Conservation (phyloP, 2,888 invertebrate genomes). For the Strigamia crassipes region DNA sequence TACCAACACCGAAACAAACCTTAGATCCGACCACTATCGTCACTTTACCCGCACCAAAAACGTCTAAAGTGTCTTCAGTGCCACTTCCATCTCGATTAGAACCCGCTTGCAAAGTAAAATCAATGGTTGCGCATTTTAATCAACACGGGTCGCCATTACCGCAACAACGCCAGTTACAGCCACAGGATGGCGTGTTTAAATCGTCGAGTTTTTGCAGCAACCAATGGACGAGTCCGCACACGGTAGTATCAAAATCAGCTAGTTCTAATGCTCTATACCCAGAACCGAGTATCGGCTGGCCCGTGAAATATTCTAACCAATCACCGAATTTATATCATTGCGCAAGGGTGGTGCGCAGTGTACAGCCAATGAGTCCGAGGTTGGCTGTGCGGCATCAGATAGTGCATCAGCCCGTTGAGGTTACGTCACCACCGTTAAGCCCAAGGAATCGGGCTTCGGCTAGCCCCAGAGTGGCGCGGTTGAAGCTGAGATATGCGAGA, state of each 20-base stretch:
- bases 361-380: background rate
- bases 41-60: background rate
- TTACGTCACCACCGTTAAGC: background rate
- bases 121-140: background rate
- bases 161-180: background rate
- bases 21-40: background rate
- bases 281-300: background rate
- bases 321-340: background rate
- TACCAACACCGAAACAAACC: background rate
- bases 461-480: background rate
- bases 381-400: background rate
- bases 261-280: background rate
- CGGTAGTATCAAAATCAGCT: background rate
- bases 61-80: background rate
- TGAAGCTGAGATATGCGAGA: constrained; percentile 71
- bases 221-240: background rate
- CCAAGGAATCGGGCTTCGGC: background rate
- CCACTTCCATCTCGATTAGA: background rate
- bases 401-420: background rate
- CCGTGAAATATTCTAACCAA: background rate
- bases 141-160: background rate
- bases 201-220: constrained; percentile 7
- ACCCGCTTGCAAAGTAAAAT: background rate
- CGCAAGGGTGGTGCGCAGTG: background rate
- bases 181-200: background rate